Evolutionary conservation across 2,113 vertebrate genomes (phyloP), one percentile per base, ranked within the genome.

Genomic region (Syngnathus typhle): DNA sequence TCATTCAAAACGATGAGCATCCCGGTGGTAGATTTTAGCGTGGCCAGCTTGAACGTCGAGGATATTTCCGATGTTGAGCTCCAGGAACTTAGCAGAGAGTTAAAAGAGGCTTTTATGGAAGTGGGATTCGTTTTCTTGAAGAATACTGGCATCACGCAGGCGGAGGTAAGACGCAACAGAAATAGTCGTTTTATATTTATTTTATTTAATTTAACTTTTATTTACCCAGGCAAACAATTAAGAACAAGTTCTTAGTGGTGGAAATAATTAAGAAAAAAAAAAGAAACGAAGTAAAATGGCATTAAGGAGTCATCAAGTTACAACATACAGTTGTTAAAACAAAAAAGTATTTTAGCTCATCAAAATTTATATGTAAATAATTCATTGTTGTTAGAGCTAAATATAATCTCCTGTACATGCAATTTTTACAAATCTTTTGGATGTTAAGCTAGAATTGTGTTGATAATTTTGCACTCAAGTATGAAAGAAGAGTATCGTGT

Each of bases 91-190:
- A 64, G 72, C 62, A 1, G 43, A 18, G 67, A 87, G 65, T 13
- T 91, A 41, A 76, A 66, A 51, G 49, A n/a, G 0, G 90, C 88
- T 0, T 91, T 92, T 11, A 78, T 65, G 0, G 74, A 87, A 13
- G 78, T 90, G 3, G 91, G 91, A 0, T 90, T 91, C 52, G 89
- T 91, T 12, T 91, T 87, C 61, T 65, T 92, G 56, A 51, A 82
- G 65, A 91, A 91, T 65, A 87, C 86, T 1, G 91, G 90, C 9
- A 91, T 93, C 6, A 60, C 59, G 1, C 78, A 82, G n/a, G 51
- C 79, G 41, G 86, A 91, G 79, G 91, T 92, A 65, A 77, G 59
- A 12, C 7, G 0, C 21, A 21, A 1, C 19, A 19, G 36, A 8
- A 5, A 0, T 11, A 47, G 1, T 7, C 1, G 18, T 16, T 15